Evolutionary conservation across 2,888 invertebrate species (phyloP).

Genomic region (Drosophila flavopinicola): DNA sequence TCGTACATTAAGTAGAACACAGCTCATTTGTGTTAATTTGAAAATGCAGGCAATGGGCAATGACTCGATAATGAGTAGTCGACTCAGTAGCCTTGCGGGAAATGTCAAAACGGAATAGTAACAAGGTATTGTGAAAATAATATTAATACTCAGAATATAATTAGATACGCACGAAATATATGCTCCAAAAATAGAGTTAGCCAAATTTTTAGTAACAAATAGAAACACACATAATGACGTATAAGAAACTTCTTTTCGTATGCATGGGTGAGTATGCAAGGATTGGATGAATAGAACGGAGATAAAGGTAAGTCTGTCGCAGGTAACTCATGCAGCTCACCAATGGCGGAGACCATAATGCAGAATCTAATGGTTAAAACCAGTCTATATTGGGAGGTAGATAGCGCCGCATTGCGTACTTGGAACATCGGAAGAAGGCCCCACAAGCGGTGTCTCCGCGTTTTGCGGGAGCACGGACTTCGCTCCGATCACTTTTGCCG

Average conservation of each 20-base stretch:
- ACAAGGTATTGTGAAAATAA: neutral
- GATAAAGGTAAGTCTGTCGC: neutral
- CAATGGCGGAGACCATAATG: constrained; percentile 96
- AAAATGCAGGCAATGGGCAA: constrained; percentile 13
- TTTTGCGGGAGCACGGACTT: constrained; percentile 87
- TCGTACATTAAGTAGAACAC: constrained; percentile 35
- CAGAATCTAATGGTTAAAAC: constrained; percentile 83
- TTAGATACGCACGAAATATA: neutral
- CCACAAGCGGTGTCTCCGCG: constrained; percentile 87
- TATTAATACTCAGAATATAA: neutral
- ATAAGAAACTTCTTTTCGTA: constrained; percentile 59
- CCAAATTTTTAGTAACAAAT: constrained; percentile 35
- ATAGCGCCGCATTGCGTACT: constrained; percentile 93
- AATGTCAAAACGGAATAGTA: constrained; percentile 1
- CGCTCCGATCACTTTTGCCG: constrained; percentile 87
- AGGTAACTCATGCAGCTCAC: constrained; percentile 97
- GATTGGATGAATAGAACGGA: fast-evolving
- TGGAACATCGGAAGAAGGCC: constrained; percentile 94
- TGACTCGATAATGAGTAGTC: constrained; percentile 17
- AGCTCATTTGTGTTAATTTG: constrained; percentile 52
- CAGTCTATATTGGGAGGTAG: constrained; percentile 89
- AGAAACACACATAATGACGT: constrained; percentile 45
- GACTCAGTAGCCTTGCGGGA: constrained; percentile 31
- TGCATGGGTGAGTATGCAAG: constrained; percentile 60
- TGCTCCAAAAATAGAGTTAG: neutral